These are phyloP conservation scores for Lepidostoma basale DNA, from an alignment of 1,140 invertebrate genomes.

Conservation along the genomic window DNA sequence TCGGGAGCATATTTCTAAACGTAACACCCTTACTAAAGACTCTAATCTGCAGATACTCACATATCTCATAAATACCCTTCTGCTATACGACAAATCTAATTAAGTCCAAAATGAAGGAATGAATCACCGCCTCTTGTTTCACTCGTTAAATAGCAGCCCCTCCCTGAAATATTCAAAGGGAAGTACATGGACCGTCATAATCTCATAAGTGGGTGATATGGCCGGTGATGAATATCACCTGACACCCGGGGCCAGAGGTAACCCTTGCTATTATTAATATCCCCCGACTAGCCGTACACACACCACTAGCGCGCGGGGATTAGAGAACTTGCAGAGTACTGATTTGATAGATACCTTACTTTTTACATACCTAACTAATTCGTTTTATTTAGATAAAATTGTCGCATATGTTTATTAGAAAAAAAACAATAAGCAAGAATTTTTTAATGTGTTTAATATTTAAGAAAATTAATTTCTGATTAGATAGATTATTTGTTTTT, in stretches of 20 bases:
- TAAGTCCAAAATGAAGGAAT: slow-evolving; percentile 8
- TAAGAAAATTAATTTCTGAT: too few relatives aligned
- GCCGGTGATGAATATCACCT: slow-evolving; percentile 33
- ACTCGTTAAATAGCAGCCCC: slow-evolving; percentile 12
- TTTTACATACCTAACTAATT: too few relatives aligned
- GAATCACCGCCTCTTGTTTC: slow-evolving; percentile 25
- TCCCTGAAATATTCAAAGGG: slow-evolving; percentile 22
- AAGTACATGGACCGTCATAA: slow-evolving; percentile 28
- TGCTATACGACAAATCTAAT: slow-evolving; percentile 18
- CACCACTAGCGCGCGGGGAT: too few relatives aligned
- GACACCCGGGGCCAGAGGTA: slow-evolving; percentile 27
- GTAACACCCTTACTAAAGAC: slow-evolving; percentile 1
- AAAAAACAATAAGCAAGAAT: too few relatives aligned
- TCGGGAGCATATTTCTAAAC: too few relatives aligned
- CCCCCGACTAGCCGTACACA: too few relatives aligned
- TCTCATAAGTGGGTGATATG: slow-evolving; percentile 34
- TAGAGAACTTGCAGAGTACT: too few relatives aligned
- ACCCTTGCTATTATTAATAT: slow-evolving; percentile 39
- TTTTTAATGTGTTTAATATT: too few relatives aligned
- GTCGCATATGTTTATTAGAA: too few relatives aligned
- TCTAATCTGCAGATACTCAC: neutral
- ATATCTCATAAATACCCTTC: slow-evolving; percentile 6
- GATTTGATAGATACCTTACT: too few relatives aligned
- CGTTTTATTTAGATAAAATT: too few relatives aligned
- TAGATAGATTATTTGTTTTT: too few relatives aligned